Percentiles rank a stretch among this genome's conserved stretches.
Evolutionary conservation across 2,888 invertebrate genomes (phyloP).

Genomic region (Tenodera sinensis): DNA sequence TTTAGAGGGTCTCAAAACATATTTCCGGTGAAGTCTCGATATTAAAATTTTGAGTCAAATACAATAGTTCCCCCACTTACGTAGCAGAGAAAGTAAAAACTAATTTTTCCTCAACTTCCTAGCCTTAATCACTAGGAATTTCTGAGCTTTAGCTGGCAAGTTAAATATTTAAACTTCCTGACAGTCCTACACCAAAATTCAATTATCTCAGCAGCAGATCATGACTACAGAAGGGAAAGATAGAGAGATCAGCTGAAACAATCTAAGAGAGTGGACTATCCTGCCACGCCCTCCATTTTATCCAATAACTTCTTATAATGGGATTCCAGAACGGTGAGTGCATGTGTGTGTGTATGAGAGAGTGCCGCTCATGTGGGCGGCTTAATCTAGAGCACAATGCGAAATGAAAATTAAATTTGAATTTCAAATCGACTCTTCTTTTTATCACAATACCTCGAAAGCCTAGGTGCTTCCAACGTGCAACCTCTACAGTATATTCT

Average conservation of each 20-base stretch:
- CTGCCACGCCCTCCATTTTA: not conserved
- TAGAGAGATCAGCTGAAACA: not conserved
- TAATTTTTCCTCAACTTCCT: too few relatives aligned
- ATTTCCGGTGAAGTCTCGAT: too few relatives aligned
- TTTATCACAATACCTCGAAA: not conserved
- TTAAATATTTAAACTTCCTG: too few relatives aligned
- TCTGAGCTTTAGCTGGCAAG: too few relatives aligned
- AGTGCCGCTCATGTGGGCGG: not conserved
- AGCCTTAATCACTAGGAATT: too few relatives aligned
- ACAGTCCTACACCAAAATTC: too few relatives aligned
- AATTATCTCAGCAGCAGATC: too few relatives aligned
- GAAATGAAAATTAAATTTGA: slow-evolving; percentile 7
- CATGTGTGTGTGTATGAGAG: too few relatives aligned
- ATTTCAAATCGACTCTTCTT: not conserved
- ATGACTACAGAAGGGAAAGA: not conserved
- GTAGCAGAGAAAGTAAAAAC: too few relatives aligned
- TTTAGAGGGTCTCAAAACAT: too few relatives aligned
- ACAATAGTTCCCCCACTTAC: too few relatives aligned
- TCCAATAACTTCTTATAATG: not conserved
- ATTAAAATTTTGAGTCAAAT: too few relatives aligned
- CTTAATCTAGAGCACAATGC: not conserved
- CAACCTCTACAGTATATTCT: not conserved
- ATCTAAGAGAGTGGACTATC: not conserved
- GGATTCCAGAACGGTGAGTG: not conserved
- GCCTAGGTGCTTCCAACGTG: not conserved